These are phyloP conservation scores for Magallana gigas DNA, from an alignment of 1,140 invertebrate genomes.

Conservation along the genomic window DNA sequence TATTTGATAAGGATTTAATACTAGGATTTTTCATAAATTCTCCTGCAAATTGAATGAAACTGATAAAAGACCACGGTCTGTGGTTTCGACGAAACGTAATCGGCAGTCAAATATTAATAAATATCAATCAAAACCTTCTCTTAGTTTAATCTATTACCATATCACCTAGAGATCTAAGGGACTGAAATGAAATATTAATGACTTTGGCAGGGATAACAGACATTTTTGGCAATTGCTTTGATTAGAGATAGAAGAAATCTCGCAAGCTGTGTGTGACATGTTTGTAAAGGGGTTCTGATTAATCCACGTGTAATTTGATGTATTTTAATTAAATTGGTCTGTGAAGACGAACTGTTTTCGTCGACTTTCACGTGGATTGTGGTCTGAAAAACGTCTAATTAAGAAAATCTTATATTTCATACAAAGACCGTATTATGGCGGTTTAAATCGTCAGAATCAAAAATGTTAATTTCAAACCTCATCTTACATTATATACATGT, in stretches of 20 bases:
- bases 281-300: background rate
- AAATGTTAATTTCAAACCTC: too few relatives aligned
- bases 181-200: slow-evolving; percentile 25
- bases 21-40: too few relatives aligned
- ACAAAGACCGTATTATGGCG: too few relatives aligned
- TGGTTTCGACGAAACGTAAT: background rate
- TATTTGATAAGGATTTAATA: too few relatives aligned
- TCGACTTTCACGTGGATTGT: background rate
- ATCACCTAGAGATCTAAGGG: background rate
- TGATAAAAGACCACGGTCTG: slow-evolving; percentile 9
- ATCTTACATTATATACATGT: too few relatives aligned
- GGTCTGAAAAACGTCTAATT: background rate
- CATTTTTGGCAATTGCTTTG: slow-evolving; percentile 8
- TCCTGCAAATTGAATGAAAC: too few relatives aligned
- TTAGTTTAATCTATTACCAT: background rate
- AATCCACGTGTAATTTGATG: slow-evolving; percentile 18
- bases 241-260: slow-evolving; percentile 17
- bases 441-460: too few relatives aligned
- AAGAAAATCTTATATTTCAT: too few relatives aligned
- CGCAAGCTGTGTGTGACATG: background rate
- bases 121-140: slow-evolving; percentile 19
- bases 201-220: background rate
- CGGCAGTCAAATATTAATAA: slow-evolving; percentile 8
- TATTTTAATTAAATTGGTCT: slow-evolving; percentile 20
- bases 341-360: background rate